Base-by-base conservation (phyloP, 2,888 invertebrate species). In the Frankliniella fusca region DNA sequence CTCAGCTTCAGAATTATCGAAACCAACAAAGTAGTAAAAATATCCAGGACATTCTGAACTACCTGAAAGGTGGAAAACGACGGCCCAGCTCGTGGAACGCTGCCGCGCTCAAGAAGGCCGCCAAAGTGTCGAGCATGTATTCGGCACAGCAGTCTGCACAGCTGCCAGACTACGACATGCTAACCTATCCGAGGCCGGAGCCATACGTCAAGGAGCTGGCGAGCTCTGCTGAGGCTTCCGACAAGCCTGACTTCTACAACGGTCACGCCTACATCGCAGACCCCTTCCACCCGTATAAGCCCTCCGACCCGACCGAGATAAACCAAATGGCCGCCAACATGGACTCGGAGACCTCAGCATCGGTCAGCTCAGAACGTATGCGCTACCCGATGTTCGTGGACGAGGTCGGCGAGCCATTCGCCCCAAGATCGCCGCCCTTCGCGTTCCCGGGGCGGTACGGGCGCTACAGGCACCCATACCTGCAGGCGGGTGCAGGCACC, bases 221-320 rank as follows among this genome's bases (percentile, higher is more conserved):
- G 70, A 27, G 12, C 70, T 76, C 70, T 11, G 70, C 70, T 8
- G 70, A 76, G 70, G 23, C 70, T 27, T 27, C 27, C 2, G 70
- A 76, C 23, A 18, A 79, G 38, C 70, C 65, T 80, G 81, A 81
- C 76, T 48, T 82, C 65, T 38, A 82, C 82, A 85, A 84, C 81
- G 85, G 85, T 1, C 84, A 85, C 70, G 84, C 84, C 28, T 85
- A 84, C 81, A 82, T 84, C n/a, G 80, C 84, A 0, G 85, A 85
- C 80, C 85, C 85, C 18, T 84, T 85, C 76, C 81, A 83, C 38
- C 82, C 82, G 18, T 85, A 84, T 81, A 84, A 84, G 82, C 85
- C 84, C 18, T 81, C 83, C 11, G 84, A 85, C 81, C 85, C 84
- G 0, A 82, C 84, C 23, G 83, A 83, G 79, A 82, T 83, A 23